Conservation (phyloP, 2,888 invertebrate genomes). For the Cephus pygmeus region DNA sequence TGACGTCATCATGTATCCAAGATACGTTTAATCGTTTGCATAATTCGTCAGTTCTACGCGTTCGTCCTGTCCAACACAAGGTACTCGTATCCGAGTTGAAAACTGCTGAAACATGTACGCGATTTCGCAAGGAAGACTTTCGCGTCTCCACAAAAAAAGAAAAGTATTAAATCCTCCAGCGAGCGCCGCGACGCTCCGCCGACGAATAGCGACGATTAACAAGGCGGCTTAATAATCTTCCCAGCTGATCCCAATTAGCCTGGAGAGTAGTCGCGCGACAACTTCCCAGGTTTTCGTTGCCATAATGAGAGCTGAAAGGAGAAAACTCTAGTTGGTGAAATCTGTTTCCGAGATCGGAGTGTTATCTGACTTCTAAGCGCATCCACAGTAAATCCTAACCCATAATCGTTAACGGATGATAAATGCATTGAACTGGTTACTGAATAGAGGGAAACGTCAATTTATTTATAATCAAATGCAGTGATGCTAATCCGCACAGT, state of each 20-base stretch:
- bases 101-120: not conserved
- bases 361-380: not conserved
- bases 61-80: not conserved
- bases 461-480: not conserved
- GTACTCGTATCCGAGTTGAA: not conserved
- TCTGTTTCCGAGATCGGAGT: not conserved
- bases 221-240: not conserved
- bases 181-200: not conserved
- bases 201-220: not conserved
- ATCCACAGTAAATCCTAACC: not conserved
- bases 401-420: not conserved
- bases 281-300: conserved; percentile 24
- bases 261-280: not conserved
- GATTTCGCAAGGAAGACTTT: not conserved
- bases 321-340: conserved; percentile 27
- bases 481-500: not conserved
- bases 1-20: conserved; percentile 14
- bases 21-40: not conserved
- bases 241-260: not conserved
- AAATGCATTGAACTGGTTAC: not conserved
- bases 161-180: conserved; percentile 2
- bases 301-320: conserved; percentile 27
- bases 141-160: not conserved
- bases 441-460: not conserved
- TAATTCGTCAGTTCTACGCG: not conserved